Evolutionary conservation across 2,797 vertebrate genomes (phyloP).

Genomic region (Geotrypetes seraphini): DNA sequence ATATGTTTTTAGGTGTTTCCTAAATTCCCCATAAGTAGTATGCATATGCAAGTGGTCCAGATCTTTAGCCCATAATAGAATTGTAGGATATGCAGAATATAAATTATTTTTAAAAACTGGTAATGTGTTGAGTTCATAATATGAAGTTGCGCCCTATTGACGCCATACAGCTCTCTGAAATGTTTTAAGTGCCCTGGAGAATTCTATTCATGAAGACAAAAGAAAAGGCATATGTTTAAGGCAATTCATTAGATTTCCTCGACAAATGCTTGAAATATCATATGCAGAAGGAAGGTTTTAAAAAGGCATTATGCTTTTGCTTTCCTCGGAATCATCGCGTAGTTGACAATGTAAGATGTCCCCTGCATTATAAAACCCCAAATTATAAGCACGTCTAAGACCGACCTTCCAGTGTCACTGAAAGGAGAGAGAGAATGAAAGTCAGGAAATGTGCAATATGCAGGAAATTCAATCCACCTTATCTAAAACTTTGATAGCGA

Average conservation of each 20-base stretch:
- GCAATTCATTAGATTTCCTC: slow-evolving; percentile 10
- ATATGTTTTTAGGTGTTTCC: too few relatives aligned
- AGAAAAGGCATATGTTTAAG: slow-evolving; percentile 1
- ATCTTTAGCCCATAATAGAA: too few relatives aligned
- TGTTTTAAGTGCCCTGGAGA: slow-evolving; percentile 9
- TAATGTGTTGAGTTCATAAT: slow-evolving; percentile 1
- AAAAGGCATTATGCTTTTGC: slow-evolving; percentile 19
- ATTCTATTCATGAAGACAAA: slow-evolving; percentile 15
- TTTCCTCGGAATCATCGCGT: slow-evolving; percentile 33
- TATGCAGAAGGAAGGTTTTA: slow-evolving; percentile 21
- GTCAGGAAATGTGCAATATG: slow-evolving; percentile 68
- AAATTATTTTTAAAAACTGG: too few relatives aligned
- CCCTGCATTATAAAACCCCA: slow-evolving; percentile 55
- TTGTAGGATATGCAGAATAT: too few relatives aligned
- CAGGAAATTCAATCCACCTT: slow-evolving; percentile 81
- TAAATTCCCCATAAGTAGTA: too few relatives aligned
- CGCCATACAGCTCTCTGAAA: too few relatives aligned
- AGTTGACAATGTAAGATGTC: slow-evolving; percentile 48
- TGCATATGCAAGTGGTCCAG: too few relatives aligned
- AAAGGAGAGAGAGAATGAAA: slow-evolving; percentile 51
- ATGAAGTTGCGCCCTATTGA: too few relatives aligned
- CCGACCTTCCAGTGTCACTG: slow-evolving; percentile 63
- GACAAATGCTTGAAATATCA: slow-evolving; percentile 8
- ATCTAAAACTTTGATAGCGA: slow-evolving; percentile 74
- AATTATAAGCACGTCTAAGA: slow-evolving; percentile 54